Conservation (phyloP, 1,140 invertebrate species). For the Trichonephila clavipes region DNA sequence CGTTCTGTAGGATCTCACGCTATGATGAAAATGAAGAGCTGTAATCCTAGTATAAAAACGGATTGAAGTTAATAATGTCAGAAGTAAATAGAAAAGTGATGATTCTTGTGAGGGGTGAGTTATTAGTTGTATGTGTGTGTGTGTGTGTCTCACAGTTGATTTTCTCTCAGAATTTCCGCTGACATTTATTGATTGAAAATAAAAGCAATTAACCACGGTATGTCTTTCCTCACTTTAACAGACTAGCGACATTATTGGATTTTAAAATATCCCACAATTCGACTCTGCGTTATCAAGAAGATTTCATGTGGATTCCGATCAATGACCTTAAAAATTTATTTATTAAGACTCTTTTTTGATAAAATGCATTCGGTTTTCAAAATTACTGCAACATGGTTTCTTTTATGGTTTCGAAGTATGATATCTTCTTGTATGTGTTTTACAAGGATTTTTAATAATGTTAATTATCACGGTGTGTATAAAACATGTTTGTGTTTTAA, state of each 20-base stretch:
- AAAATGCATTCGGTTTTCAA: not conserved
- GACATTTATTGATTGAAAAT: constrained; percentile 57
- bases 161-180: not conserved
- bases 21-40: constrained; percentile 21
- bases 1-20: not conserved
- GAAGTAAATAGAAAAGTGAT: constrained; percentile 21
- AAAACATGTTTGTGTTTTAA: too few relatives aligned
- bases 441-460: too few relatives aligned
- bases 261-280: constrained; percentile 21
- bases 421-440: too few relatives aligned
- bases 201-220: constrained; percentile 31
- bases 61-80: constrained; percentile 28
- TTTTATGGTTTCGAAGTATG: not conserved
- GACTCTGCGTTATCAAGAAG: not conserved
- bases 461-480: too few relatives aligned
- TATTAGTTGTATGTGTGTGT: constrained; percentile 48
- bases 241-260: constrained; percentile 39
- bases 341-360: not conserved
- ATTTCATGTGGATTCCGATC: not conserved
- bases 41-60: constrained; percentile 1
- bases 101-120: constrained; percentile 4
- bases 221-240: not conserved
- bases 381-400: not conserved
- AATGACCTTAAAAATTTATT: not conserved
- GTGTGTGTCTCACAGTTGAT: not conserved